phyloP scores from a whole-genome alignment of 1,140 invertebrate species.

The Drosophila persimilis region DNA sequence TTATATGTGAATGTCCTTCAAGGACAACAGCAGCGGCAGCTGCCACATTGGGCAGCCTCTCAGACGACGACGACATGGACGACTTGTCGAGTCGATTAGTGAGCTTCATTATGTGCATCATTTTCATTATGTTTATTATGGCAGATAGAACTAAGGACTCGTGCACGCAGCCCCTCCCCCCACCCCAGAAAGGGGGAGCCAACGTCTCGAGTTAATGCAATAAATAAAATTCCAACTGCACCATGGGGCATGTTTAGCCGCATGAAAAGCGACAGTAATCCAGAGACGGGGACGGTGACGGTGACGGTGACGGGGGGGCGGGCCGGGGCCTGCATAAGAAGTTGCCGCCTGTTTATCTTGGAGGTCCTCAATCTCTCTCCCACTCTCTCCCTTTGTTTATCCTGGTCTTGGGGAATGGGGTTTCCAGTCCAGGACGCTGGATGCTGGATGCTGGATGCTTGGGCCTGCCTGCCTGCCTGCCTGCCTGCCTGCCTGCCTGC shows the following conservation, averaged over 20 bases:
- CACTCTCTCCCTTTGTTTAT: constrained; percentile 56
- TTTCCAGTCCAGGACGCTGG: background rate
- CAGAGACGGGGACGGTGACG: background rate
- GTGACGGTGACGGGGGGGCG: no score
- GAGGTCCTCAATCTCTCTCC: background rate
- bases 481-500: background rate
- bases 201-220: constrained; percentile 74
- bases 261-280: constrained; percentile 76
- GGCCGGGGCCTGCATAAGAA: constrained; percentile 61
- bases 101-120: constrained; percentile 74
- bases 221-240: constrained; percentile 80
- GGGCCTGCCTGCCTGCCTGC: constrained; percentile 15
- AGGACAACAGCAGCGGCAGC: constrained; percentile 6
- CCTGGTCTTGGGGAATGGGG: constrained; percentile 25
- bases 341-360: constrained; percentile 77
- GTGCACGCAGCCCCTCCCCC: background rate
- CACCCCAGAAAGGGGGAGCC: background rate
- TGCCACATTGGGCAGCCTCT: no score
- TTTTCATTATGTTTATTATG: constrained; percentile 78
- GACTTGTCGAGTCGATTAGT: constrained; percentile 58
- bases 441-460: constrained; percentile 15
- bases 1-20: constrained; percentile 43
- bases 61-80: no score
- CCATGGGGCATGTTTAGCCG: constrained; percentile 76
- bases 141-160: constrained; percentile 2